phyloP scores from a whole-genome alignment of 2,113 vertebrate genomes.

The Passer domesticus region DNA sequence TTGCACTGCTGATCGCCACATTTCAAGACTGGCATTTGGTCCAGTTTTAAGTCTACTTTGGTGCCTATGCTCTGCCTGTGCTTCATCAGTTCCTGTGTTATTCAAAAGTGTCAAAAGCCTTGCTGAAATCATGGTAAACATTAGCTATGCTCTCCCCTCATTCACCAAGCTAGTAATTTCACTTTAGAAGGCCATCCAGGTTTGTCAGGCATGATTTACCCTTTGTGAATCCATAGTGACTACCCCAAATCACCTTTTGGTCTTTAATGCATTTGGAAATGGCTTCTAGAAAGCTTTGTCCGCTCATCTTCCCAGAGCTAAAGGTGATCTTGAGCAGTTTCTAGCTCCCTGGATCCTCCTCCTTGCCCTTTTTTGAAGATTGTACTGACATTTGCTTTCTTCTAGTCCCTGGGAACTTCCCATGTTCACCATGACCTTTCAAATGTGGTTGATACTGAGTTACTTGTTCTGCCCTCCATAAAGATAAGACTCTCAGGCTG shows the following conservation, averaged over 20 bases:
- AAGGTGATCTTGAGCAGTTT: background rate
- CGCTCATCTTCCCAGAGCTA: background rate
- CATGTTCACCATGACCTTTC: background rate
- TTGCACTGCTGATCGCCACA: background rate
- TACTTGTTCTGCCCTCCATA: background rate
- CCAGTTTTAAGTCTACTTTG: background rate
- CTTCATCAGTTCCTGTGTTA: background rate
- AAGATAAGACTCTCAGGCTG: background rate
- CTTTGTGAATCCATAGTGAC: background rate
- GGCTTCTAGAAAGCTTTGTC: background rate
- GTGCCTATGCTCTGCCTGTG: background rate
- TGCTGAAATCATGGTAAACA: background rate
- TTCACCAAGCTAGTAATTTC: background rate
- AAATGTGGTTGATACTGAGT: background rate
- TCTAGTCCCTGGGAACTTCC: background rate
- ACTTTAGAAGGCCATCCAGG: background rate
- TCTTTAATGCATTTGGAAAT: background rate
- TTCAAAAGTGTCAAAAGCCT: background rate
- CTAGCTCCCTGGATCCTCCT: background rate
- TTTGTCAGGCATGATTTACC: background rate
- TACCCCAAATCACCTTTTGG: background rate
- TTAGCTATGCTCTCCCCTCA: background rate
- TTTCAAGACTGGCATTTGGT: background rate
- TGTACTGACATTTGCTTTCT: conserved; percentile 18
- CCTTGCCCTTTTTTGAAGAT: background rate